Evolutionary conservation across 2,888 invertebrate genomes (phyloP), one percentile per base, ranked within the genome.

Genomic region (Ennomos fuscantarius): DNA sequence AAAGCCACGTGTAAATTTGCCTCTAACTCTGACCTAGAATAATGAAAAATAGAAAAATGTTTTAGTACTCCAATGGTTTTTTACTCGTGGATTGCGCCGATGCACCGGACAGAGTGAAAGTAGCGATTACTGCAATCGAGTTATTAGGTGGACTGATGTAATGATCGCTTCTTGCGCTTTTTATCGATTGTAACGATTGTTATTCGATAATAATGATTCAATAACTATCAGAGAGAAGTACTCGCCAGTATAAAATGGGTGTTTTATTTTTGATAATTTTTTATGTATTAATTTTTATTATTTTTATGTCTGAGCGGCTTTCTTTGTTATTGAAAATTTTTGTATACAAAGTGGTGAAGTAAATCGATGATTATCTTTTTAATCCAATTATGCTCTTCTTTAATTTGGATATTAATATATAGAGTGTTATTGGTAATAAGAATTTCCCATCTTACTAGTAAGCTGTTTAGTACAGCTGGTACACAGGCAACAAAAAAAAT

Each of bases 121-220:
- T 87, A 74, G 63, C 76, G 73, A 86, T 87, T 87, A 85, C 84
- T 78, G 79, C 87, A 87, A 86, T 81, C 79, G 75, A 82, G 78
- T 81, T 86, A 85, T 86, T 86, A 84, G 82, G 79, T 83, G 76
- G 75, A 70, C 78, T 83, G 86, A 86, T 82, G 87, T 88, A 89
- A 90, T 83, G 76, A 78, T 74, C 74, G 73, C 73, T 82, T 76
- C 73, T 78, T 83, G 79, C 75, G 79, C 74, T 86, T 86, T 86
- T 87, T 86, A 74, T 75, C 74, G 78, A 79, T 59, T 50, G 48
- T 76, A 74, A 76, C 72, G 56, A 74, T 74, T 77, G 68, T 73
- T 75, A 74, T 73, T 73, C 66, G 72, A 72, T 75, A 65, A 75
- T 65, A 66, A 74, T 78, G 65, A 70, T 74, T 68, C 68, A 74